Percentiles rank a stretch among this genome's conserved stretches.
These are phyloP conservation scores for Tympanoctomys barrerae DNA, from an alignment of 2,797 vertebrate species.

Conservation along the genomic window DNA sequence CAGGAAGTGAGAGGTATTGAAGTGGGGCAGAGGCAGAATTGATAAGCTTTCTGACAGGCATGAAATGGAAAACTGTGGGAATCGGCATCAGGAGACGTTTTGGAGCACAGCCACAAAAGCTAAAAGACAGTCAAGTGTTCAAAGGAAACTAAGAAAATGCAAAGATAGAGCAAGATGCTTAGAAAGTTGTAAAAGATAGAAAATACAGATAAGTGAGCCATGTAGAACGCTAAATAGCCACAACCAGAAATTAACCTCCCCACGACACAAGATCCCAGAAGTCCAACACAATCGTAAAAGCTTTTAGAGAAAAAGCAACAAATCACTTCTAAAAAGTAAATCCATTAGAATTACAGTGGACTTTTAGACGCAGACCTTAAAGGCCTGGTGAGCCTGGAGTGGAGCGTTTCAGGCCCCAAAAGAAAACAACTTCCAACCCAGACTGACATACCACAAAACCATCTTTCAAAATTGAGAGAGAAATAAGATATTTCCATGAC, in stretches of 20 bases:
- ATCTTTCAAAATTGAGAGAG: background rate
- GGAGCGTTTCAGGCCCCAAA: background rate
- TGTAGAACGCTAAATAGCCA: background rate
- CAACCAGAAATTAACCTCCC: background rate
- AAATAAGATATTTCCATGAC: background rate
- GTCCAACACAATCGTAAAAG: background rate
- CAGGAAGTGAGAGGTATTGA: background rate
- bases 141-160: conserved; percentile 36
- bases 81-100: background rate
- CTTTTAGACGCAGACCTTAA: background rate
- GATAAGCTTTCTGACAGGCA: background rate
- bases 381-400: background rate
- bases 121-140: background rate
- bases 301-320: background rate
- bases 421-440: background rate
- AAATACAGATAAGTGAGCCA: background rate
- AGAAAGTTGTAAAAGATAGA: conserved; percentile 6
- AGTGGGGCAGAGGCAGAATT: fast-evolving
- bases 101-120: background rate
- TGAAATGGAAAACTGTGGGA: background rate
- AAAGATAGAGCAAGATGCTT: background rate
- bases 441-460: background rate
- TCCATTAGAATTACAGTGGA: background rate
- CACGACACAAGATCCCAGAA: background rate
- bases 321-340: background rate